Evolutionary conservation across 2,797 vertebrate genomes (phyloP), one percentile per base, ranked within the genome.

Genomic region (Bovichtus diacanthus): DNA sequence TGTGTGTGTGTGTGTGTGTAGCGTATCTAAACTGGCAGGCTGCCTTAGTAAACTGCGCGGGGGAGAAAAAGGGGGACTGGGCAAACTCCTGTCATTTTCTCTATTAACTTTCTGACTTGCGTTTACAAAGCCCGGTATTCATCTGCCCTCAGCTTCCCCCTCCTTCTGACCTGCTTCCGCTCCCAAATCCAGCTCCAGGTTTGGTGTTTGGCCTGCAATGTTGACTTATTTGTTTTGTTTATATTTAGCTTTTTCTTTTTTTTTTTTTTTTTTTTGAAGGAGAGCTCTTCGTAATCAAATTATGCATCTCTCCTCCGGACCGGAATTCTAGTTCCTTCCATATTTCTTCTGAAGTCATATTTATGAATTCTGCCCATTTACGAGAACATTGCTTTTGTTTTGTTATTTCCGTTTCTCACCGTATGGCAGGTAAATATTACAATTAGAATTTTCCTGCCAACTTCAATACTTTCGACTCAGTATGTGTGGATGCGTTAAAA

Each of bases 41-140:
- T 84, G 92, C 94, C 94, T 93, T 10, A 2, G 88, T 93, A 94
- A 94, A 95, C 93, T 77, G 81, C 70, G 84, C 53, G 53, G 82
- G 80, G 78, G 86, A 76, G 79, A 74, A 81, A 81, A 76, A 69
- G 62, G 82, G 86, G 84, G 71, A 82, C 76, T 85, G 70, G 82
- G 88, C 63, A 86, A 91, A 89, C 84, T 90, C 86, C 89, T 90
- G 87, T 93, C 88, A 91, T 92, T 94, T 94, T 94, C 91, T 94
- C 90, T 88, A 90, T 87, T 92, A 94, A 92, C 85, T 89, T 88
- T 92, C 78, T 81, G 78, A 86, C 90, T 85, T 68, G 27, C 74
- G 25, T 83, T 79, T 58, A 96, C 94, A 96, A 95, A 95, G 94
- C 74, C 80, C 59, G 68, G 92, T 85, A 96, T 96, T 96, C 95